Evolutionary conservation across 2,888 invertebrate species (phyloP).

Genomic region (Melolontha melolontha): DNA sequence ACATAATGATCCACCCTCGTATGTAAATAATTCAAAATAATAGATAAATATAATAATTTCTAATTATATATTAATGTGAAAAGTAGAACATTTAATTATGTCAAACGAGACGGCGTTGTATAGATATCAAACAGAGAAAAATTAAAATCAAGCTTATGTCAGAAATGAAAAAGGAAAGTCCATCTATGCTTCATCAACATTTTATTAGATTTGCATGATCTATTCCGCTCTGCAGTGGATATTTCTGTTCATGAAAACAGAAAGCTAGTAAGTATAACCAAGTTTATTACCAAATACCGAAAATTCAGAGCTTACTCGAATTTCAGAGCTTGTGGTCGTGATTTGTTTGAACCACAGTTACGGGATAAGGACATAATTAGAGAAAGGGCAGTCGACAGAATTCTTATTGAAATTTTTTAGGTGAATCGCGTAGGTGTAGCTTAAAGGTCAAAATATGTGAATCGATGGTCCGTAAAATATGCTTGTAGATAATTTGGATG

Average conservation of each 20-base stretch:
- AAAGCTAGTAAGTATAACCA: not conserved
- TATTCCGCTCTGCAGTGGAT: not conserved
- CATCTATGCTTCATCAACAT: too few relatives aligned
- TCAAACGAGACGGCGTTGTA: too few relatives aligned
- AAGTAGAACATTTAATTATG: too few relatives aligned
- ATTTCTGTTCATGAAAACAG: not conserved
- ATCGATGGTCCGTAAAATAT: too few relatives aligned
- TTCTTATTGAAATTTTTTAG: conserved; percentile 16
- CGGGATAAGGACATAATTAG: not conserved
- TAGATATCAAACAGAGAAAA: too few relatives aligned
- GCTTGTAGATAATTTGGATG: too few relatives aligned
- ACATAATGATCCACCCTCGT: too few relatives aligned
- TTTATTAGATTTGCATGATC: not conserved
- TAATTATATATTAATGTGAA: too few relatives aligned
- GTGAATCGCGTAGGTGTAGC: conserved; percentile 1
- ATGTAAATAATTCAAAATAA: too few relatives aligned
- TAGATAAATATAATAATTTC: too few relatives aligned
- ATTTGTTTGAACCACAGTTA: conserved; percentile 2
- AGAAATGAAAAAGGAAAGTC: too few relatives aligned
- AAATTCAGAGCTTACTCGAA: conserved; percentile 11
- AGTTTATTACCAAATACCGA: conserved; percentile 12
- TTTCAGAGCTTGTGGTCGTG: conserved; percentile 1
- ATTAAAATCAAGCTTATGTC: too few relatives aligned
- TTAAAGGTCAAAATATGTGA: not conserved
- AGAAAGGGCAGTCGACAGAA: not conserved